These are phyloP conservation scores for Chymomyza costata DNA, from an alignment of 1,140 invertebrate species.

Conservation along the genomic window DNA sequence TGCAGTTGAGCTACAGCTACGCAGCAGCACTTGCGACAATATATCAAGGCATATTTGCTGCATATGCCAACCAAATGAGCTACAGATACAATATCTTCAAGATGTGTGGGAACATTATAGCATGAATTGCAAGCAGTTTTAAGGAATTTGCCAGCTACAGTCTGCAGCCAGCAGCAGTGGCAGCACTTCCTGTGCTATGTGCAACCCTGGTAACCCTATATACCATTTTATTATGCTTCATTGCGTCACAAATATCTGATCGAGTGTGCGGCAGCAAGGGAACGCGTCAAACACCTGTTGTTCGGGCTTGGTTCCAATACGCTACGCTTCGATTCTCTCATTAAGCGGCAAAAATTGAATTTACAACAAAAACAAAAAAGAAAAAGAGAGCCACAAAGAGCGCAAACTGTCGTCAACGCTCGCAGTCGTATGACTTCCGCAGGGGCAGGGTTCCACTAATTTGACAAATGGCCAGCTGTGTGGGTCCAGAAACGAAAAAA, in stretches of 20 bases:
- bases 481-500: constrained; percentile 17
- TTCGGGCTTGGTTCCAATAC: constrained; percentile 15
- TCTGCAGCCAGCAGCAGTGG: too few relatives aligned
- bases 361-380: constrained; percentile 9
- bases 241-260: constrained; percentile 26
- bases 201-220: too few relatives aligned
- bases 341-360: constrained; percentile 48
- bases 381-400: constrained; percentile 19
- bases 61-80: background rate
- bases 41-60: constrained; percentile 25
- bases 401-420: constrained; percentile 58
- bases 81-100: too few relatives aligned
- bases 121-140: too few relatives aligned
- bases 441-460: constrained; percentile 18
- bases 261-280: background rate
- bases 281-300: constrained; percentile 32
- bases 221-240: constrained; percentile 7
- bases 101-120: too few relatives aligned
- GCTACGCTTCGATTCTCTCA: constrained; percentile 45
- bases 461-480: constrained; percentile 58
- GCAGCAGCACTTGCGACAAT: constrained; percentile 34
- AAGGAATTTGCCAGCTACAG: too few relatives aligned
- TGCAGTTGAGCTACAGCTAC: too few relatives aligned
- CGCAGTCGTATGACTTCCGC: constrained; percentile 49
- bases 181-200: constrained; percentile 19